Evolutionary conservation across 2,797 vertebrate species (phyloP), one percentile per base, ranked within the genome.

Genomic region (Pangasius larnaudii): DNA sequence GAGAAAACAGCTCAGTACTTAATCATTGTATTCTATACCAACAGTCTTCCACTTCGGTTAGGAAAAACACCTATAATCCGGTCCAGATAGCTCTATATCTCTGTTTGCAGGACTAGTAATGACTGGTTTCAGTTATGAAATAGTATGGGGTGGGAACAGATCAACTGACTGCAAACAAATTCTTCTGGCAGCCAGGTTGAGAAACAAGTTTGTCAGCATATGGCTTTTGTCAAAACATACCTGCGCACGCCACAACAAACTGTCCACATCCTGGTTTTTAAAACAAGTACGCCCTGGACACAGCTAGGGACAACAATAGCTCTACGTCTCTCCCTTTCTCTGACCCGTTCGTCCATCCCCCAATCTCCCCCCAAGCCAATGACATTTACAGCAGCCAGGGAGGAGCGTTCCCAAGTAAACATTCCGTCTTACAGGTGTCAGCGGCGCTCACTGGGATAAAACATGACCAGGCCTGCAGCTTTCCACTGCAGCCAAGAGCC

Each of bases 381-480:
- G 92, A 90, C 88, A 91, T 92, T 92, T 92, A 91, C 92, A 85
- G 93, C 78, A 88, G 71, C 85, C 30, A 67, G 91, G 93, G 89
- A 88, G 93, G 94, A 89, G 92, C 39, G 87, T 93, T 93, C 91
- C 27, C 94, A 93, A 91, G 93, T 95, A 96, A 96, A 96, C 94
- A 96, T 93, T 94, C 94, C 88, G 51, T 85, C 92, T 95, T 96
- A 95, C 97, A 97, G 96, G 97, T 97, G 96, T 96, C 96, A 96
- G 92, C 92, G 93, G 92, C 93, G 91, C 87, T 94, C 94, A 95
- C 93, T 95, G 93, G 93, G 89, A 92, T 91, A 87, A 75, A 95
- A 94, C 97, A 98, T 97, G 97, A 97, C 96, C 88, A 94, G 96
- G 97, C 97, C 95, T 97, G 97, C 88, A 93, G 92, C 92, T 90